Base-by-base conservation (phyloP, 2,888 invertebrate genomes). In the Nephrotoma flavescens region DNA sequence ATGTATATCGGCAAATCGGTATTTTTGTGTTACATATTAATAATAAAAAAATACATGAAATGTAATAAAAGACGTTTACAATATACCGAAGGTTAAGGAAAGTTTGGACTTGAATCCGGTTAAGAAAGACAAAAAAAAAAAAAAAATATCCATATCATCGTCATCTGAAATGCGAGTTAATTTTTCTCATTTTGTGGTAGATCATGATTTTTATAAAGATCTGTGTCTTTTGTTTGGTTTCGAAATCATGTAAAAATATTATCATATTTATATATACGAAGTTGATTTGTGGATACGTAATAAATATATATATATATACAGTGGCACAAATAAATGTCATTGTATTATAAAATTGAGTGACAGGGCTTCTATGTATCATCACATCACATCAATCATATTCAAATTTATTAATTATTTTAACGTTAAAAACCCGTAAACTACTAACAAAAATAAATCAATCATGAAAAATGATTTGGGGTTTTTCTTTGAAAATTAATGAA, bases 71-170 rank as follows among this genome's bases (percentile, higher is more conserved):
- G 84, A 84, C 83, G 41, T 47, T 47, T 47, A 41, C 42, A 84
- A 42, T 15, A 84, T 41, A 84, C 5, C 42, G 84, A 84, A 84
- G 84, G 84, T 84, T 84, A 42, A 84, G 84, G 84, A 84, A 84
- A 84, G 84, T 84, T 84, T 84, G 41, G 84, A 42, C 84, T 84
- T 42, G 84, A 42, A 84, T 84, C 84, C 84, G 84, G 84, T 84
- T 84, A 11, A 31, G 71, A 71, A 31, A 71, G 71, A 31, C 31
- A 31, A 31, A 31, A 31, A 71, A 71, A 19, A 71, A 31, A 31
- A 31, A 31, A 71, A 71, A 19, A 71, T 71, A 71, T 31, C 19
- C 52, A 52, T 71, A 57, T 52, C 4, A n/a, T 47, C 15, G 4
- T 15, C 52, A 71, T 71, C 31, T 71, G 71, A 71, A 71, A 71